Conservation (phyloP, 2,888 invertebrate genomes). For the Tricholauxania praeusta region DNA sequence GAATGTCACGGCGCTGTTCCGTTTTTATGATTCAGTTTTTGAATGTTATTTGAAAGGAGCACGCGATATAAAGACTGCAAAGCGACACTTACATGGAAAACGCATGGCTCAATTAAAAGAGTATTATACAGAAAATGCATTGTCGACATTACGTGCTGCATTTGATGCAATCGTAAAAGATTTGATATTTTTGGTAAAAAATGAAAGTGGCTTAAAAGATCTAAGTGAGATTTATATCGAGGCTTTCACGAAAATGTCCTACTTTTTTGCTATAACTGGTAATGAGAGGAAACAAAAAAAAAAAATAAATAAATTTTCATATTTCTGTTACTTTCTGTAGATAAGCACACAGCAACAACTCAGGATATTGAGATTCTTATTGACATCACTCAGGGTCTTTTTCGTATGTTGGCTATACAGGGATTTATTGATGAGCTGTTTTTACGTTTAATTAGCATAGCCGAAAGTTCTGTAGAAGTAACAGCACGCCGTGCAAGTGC, state of each 20-base stretch:
- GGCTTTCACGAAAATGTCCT: constrained; percentile 59
- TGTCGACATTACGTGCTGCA: constrained; percentile 44
- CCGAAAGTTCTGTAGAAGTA: constrained; percentile 55
- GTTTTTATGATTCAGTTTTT: constrained; percentile 59
- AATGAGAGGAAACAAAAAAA: background rate
- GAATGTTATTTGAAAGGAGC: constrained; percentile 55
- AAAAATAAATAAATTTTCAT: too few species aligned
- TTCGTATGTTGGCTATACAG: constrained; percentile 59
- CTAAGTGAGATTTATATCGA: constrained; percentile 54
- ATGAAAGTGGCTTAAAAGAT: constrained; percentile 54
- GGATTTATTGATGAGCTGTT: constrained; percentile 64
- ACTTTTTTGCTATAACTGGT: constrained; percentile 57
- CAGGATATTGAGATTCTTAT: constrained; percentile 53
- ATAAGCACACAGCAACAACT: constrained; percentile 33
- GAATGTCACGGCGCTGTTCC: constrained; percentile 51
- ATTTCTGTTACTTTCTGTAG: constrained; percentile 38
- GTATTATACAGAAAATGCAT: constrained; percentile 48
- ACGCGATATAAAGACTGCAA: constrained; percentile 52
- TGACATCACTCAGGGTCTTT: constrained; percentile 56
- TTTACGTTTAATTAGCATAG: constrained; percentile 55
- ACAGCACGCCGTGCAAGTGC: constrained; percentile 54
- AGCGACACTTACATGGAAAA: constrained; percentile 53
- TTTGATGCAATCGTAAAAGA: constrained; percentile 48
- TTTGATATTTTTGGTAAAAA: constrained; percentile 51
- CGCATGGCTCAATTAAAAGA: constrained; percentile 54